Evolutionary conservation across 2,113 vertebrate genomes (phyloP), one percentile per base, ranked within the genome.

Genomic region (Asarcornis scutulata): DNA sequence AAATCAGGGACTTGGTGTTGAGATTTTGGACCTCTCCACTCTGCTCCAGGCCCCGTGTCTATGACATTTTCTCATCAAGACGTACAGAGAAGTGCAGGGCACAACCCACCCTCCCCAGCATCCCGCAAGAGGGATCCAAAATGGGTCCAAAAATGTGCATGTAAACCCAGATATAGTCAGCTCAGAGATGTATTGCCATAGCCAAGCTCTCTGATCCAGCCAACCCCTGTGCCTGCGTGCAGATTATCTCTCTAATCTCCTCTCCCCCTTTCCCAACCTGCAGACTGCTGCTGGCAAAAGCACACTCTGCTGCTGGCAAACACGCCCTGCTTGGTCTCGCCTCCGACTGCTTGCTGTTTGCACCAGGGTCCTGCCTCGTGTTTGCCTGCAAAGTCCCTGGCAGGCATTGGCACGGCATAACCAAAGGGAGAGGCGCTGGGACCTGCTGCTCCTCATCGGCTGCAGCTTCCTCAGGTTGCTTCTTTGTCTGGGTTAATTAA

Each of bases 181-280:
- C 25, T 50, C 69, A 52, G 0, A 4, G 66, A 68, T 82, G 78
- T 91, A 32, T 15, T 68, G 82, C 38, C 3, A 1, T 14, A 75
- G n/a, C 18, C 67, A 58, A 93, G 29, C 56, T 48, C 38, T 79
- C 56, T 60, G 52, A 84, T 91, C 74, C 56, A 56, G 36, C 38
- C 75, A 32, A 53, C 18, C 23, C 42, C 22, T 13, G 55, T 26
- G 42, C 69, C 44, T 64, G 6, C 75, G 14, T 1, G n/a, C 55
- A 79, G 89, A 96, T 93, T 91, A 95, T 93, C 87, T 93, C 73
- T 82, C 64, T 91, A 78, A 94, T 95, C 87, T 84, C 52, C 55
- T 77, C 80, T 88, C 72, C 40, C 44, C 67, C 89, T 72, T 85
- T 74, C 34, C 67, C 82, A 89, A 81, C 62, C 62, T 85, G 82